Conservation (phyloP, 30 jellyfish, hydroid and myxozoan genomes). For the Chironex yamaguchii region DNA sequence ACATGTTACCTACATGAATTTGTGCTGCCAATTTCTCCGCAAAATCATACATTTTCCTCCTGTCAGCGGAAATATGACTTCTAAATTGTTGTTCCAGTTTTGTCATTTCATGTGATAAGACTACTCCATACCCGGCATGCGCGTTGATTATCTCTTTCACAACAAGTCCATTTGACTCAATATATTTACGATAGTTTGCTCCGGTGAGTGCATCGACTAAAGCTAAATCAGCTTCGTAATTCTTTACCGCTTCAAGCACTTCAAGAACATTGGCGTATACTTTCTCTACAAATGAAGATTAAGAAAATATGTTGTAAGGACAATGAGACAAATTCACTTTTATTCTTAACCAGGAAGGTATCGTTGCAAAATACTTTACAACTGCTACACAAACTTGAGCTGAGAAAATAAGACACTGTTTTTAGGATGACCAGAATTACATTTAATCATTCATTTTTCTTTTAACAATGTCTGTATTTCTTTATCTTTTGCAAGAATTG, state of each 20-base stretch:
- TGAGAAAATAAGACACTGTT: too few species aligned
- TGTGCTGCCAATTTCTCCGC: conserved; percentile 26
- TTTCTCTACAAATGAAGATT: conserved; percentile 10
- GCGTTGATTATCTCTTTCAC: conserved; percentile 26
- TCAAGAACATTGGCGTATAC: neutral
- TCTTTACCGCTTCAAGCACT: conserved; percentile 25
- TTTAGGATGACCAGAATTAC: too few species aligned
- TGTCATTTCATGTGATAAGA: conserved; percentile 35
- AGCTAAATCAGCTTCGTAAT: conserved; percentile 6
- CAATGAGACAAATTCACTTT: too few species aligned
- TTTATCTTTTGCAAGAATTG: too few species aligned
- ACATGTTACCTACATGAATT: neutral
- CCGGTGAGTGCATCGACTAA: conserved; percentile 55
- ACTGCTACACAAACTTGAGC: too few species aligned
- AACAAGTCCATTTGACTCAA: neutral
- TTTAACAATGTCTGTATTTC: too few species aligned
- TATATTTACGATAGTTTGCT: neutral
- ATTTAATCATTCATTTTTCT: too few species aligned
- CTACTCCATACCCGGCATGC: conserved; percentile 36
- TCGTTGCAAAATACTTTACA: too few species aligned
- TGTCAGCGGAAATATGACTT: conserved; percentile 37
- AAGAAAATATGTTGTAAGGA: too few species aligned
- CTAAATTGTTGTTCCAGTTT: conserved; percentile 40
- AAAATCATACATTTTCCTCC: neutral
- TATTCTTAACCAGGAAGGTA: too few species aligned